Base-by-base conservation (phyloP, 1,140 invertebrate species). In the Drosophila dunni region DNA sequence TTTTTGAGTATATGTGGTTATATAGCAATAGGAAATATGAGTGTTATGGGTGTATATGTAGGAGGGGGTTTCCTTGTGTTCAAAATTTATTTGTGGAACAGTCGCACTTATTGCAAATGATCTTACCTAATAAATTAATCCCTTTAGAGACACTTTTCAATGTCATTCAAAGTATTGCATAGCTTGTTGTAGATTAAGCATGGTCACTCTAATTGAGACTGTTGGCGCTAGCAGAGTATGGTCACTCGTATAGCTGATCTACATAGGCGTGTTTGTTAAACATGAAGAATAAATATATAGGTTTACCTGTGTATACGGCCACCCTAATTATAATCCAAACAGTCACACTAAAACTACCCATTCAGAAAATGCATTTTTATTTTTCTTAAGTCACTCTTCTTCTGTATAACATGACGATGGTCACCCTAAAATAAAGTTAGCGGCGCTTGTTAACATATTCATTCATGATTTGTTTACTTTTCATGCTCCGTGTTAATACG, bases 381-480 rank as follows among this genome's bases (percentile, higher is more conserved):
- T 1, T 20, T 20, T 2, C 17, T 20, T 2, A 20, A 20, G 17
- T 20, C n/a, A n/a, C n/a, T n/a, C 17, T 29, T 29, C 24, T 5
- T 29, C 24, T 29, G 24, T 29, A 29, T 29, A 29, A 29, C 0
- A 29, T 29, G 6, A 4, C 6, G 3, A 29, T 29, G 24, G 24
- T 29, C 24, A 29, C 24, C 24, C 24, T 29, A 29, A 29, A 3
- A 29, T 6, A 29, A 29, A 29, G 24, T 29, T 29, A 29, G 24
- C 24, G 24, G 1, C 24, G 24, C 24, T 29, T 29, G 24, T 29
- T 29, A 29, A 29, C 24, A 29, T 29, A 29, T 54, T 54, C 61
- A 64, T 64, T 64, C 48, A 64, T 54, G 50, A 44, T 44, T 34
- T 29, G 13, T n/a, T 51, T 34, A 9, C 38, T 20, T 54, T 64